Evolutionary conservation across 2,113 vertebrate species (phyloP).

Genomic region (Cynopterus brachyotis): DNA sequence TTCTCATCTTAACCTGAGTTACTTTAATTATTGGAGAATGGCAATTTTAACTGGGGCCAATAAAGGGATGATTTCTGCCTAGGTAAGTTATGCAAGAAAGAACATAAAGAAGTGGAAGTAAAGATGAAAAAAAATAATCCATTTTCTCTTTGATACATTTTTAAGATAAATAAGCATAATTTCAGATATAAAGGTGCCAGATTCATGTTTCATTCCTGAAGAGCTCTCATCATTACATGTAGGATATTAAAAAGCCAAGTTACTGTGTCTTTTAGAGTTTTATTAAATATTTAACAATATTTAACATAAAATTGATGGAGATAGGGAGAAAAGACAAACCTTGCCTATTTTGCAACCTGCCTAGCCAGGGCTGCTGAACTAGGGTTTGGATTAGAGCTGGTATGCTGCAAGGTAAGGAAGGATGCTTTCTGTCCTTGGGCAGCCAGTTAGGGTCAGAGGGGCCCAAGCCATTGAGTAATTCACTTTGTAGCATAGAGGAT

Average conservation of each 20-base stretch:
- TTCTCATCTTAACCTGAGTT: conserved; percentile 17
- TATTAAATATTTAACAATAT: background rate
- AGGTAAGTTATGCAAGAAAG: background rate
- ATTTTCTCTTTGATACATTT: background rate
- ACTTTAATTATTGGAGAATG: conserved; percentile 18
- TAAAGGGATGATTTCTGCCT: background rate
- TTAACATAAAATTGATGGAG: background rate
- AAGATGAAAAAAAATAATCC: background rate
- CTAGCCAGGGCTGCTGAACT: background rate
- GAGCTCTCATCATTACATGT: background rate
- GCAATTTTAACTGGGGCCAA: background rate
- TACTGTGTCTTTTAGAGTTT: background rate
- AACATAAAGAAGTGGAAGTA: background rate
- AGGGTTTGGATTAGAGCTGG: background rate
- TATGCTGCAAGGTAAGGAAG: background rate
- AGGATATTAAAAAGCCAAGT: background rate
- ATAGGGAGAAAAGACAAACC: background rate
- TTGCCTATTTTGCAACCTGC: background rate
- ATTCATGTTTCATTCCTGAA: background rate
- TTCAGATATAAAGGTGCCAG: background rate
- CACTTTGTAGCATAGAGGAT: background rate
- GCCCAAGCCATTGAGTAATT: background rate
- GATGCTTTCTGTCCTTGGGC: background rate
- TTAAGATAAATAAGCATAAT: background rate
- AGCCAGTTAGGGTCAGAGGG: background rate